Percentiles rank a stretch among this genome's conserved stretches.
Evolutionary conservation across 2,888 invertebrate genomes (phyloP).

Genomic region (Lacanobia wlatinum): DNA sequence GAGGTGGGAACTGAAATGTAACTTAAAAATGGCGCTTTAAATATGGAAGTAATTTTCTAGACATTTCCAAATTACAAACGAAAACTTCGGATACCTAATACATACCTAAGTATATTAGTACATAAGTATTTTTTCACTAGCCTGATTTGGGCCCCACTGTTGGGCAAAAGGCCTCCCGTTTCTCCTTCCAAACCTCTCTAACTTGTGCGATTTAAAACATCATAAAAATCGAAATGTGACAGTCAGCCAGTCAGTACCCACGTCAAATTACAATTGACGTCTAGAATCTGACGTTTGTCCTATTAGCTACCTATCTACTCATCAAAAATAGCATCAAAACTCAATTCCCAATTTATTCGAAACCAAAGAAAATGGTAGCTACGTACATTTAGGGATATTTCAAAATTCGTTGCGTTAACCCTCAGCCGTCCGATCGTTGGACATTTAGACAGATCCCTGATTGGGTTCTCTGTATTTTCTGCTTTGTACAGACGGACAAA

Average conservation of each 20-base stretch:
- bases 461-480: slow-evolving; percentile 78
- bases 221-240: neutral
- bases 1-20: neutral
- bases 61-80: neutral
- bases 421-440: slow-evolving; percentile 66
- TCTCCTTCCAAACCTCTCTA: too few relatives aligned
- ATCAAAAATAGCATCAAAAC: slow-evolving; percentile 24
- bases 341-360: slow-evolving; percentile 44
- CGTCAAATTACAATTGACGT: slow-evolving; percentile 26
- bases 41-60: neutral
- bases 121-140: too few relatives aligned
- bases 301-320: neutral
- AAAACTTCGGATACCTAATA: too few relatives aligned
- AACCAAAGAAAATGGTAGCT: slow-evolving; percentile 38
- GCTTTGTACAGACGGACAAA: slow-evolving; percentile 77
- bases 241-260: neutral
- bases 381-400: slow-evolving; percentile 58
- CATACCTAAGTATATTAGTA: neutral
- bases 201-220: neutral
- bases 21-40: neutral
- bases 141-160: too few relatives aligned
- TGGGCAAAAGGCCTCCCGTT: too few relatives aligned
- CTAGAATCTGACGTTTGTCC: slow-evolving; percentile 10
- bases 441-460: slow-evolving; percentile 81
- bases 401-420: slow-evolving; percentile 66